A percentile compares a stretch with the other conserved stretches of the same genome.
Conservation (phyloP, 1,140 invertebrate species). For the Bombus sibiricus region DNA sequence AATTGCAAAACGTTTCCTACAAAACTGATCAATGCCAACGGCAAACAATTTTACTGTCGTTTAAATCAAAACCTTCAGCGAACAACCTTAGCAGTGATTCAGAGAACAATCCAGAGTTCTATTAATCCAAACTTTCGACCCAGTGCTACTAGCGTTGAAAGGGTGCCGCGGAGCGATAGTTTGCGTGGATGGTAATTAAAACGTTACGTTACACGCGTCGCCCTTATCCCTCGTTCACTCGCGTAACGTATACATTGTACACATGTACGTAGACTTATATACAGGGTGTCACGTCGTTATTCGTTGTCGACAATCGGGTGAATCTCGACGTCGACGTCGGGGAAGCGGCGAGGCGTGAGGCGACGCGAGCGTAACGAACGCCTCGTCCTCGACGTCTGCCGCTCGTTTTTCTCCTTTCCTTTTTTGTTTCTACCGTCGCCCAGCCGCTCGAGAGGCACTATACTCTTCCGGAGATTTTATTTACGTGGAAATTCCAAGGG, state of each 20-base stretch:
- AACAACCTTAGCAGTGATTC: neutral
- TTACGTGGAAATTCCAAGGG: conserved; percentile 72
- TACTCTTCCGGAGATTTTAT: conserved; percentile 69
- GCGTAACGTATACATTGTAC: neutral
- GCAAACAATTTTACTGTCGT: too few relatives aligned
- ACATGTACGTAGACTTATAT: neutral
- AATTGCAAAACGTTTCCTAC: too few relatives aligned
- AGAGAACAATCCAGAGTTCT: neutral
- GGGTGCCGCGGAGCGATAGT: neutral
- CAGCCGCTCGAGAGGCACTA: conserved; percentile 56
- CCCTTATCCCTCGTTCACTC: neutral
- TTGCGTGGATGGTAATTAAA: conserved; percentile 17
- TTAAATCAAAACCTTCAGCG: neutral
- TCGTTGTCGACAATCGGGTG: conserved; percentile 54
- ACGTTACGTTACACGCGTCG: neutral
- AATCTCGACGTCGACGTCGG: conserved; percentile 65
- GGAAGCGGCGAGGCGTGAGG: conserved; percentile 67
- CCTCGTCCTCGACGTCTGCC: conserved; percentile 55
- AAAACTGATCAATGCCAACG: too few relatives aligned
- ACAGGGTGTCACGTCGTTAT: conserved; percentile 60
- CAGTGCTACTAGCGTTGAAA: neutral
- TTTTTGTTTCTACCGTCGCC: conserved; percentile 57
- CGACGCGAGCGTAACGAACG: conserved; percentile 69
- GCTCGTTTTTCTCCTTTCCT: conserved; percentile 45
- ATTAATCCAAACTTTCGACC: conserved; percentile 25